These are phyloP conservation scores for Ellobium chinense DNA, from an alignment of 2,888 invertebrate genomes.

Conservation along the genomic window DNA sequence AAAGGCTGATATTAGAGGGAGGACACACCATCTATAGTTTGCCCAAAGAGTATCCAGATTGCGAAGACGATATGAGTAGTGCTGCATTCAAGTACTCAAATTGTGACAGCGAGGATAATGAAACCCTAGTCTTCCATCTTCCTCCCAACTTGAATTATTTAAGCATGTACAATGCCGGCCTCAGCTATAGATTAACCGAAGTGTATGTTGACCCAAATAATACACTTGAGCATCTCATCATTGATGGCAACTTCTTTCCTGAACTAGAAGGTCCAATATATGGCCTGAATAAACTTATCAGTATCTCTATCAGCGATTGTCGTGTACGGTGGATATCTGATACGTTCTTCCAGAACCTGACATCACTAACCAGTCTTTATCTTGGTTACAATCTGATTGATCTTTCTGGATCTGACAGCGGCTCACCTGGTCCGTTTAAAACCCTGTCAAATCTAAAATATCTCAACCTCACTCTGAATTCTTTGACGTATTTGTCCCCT, in stretches of 20 bases:
- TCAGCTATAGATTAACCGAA: not conserved
- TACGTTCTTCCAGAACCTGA: not conserved
- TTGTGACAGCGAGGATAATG: not conserved
- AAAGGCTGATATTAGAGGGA: not conserved
- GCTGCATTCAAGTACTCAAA: not conserved
- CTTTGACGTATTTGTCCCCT: not conserved
- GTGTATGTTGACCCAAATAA: not conserved
- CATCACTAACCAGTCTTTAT: not conserved
- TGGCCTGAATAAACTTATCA: not conserved
- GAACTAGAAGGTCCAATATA: not conserved
- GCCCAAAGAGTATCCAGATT: not conserved
- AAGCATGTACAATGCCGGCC: not conserved
- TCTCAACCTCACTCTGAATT: not conserved
- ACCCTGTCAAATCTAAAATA: not conserved
- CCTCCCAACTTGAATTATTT: not conserved
- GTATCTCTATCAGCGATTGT: not conserved
- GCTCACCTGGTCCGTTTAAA: not conserved
- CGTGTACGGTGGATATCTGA: not conserved
- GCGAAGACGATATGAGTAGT: too few relatives aligned
- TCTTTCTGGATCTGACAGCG: not conserved
- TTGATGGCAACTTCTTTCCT: not conserved
- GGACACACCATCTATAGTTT: not conserved
- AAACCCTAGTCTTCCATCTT: not conserved
- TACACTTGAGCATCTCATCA: not conserved
- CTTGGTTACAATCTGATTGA: not conserved